phyloP scores from a whole-genome alignment of 2,888 invertebrate species.

The Thelaira solivaga region DNA sequence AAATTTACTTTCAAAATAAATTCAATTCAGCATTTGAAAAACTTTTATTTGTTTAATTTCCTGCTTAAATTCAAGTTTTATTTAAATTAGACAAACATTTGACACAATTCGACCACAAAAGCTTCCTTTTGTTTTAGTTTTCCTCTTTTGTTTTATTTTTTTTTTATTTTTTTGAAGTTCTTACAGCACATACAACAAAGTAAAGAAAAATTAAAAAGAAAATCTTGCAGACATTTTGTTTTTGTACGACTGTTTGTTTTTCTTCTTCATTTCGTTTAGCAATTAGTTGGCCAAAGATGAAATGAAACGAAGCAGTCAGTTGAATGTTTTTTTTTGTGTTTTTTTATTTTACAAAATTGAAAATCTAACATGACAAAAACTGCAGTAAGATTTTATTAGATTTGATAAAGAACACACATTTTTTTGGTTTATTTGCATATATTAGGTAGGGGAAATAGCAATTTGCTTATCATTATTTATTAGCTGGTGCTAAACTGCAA shows the following conservation, averaged over 20 bases:
- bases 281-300: conserved; percentile 28
- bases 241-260: neutral
- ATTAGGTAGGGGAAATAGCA: conserved; percentile 12
- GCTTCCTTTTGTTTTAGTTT: conserved; percentile 33
- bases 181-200: neutral
- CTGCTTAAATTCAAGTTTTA: conserved; percentile 25
- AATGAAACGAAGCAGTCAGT: conserved; percentile 15
- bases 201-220: conserved; percentile 9
- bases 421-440: neutral
- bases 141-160: conserved; percentile 1
- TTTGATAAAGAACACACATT: neutral
- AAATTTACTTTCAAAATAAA: neutral
- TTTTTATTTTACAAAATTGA: conserved; percentile 6
- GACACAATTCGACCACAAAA: conserved; percentile 52
- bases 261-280: conserved; percentile 18
- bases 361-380: conserved; percentile 32
- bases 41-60: conserved; percentile 46
- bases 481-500: no score
- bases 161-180: neutral
- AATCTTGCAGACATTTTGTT: conserved; percentile 20
- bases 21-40: conserved; percentile 10
- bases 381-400: conserved; percentile 38
- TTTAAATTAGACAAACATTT: conserved; percentile 40
- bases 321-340: neutral
- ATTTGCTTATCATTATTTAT: neutral